A percentile compares a stretch with the other conserved stretches of the same genome.
Evolutionary conservation across 1,140 invertebrate genomes (phyloP).

Genomic region (Rhynchophorus ferrugineus): DNA sequence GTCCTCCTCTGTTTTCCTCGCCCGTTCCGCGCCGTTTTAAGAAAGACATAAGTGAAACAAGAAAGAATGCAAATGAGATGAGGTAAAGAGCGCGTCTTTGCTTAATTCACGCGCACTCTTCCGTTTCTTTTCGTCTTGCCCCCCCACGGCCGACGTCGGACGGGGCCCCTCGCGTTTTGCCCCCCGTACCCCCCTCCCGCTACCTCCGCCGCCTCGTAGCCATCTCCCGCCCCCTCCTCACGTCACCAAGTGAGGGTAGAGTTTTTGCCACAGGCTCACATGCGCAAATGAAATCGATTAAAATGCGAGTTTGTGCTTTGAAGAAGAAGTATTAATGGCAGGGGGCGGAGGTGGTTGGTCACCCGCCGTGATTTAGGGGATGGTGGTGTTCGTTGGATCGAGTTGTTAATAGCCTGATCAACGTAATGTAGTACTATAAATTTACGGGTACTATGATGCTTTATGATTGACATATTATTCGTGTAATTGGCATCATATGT

Average conservation of each 20-base stretch:
- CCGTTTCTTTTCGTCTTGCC: conserved; percentile 35
- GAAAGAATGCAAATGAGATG: conserved; percentile 40
- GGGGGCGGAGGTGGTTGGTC: conserved; percentile 25
- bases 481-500: too few species aligned
- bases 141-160: conserved; percentile 17
- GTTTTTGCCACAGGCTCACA: conserved; percentile 42
- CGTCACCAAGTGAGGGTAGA: conserved; percentile 35
- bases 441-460: too few species aligned
- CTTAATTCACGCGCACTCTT: conserved; percentile 42
- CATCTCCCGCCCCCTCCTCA: conserved; percentile 14
- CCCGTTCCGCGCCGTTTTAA: conserved; percentile 19
- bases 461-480: too few species aligned
- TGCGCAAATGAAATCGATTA: conserved; percentile 43
- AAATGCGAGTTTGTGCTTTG: conserved; percentile 42
- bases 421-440: neutral
- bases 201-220: neutral
- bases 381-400: neutral
- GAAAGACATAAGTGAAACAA: conserved; percentile 36
- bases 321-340: conserved; percentile 43
- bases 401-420: neutral
- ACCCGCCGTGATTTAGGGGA: conserved; percentile 28
- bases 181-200: conserved; percentile 16
- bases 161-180: conserved; percentile 12
- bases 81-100: conserved; percentile 39
- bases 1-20: neutral